These are phyloP conservation scores for Xiphophorus maculatus DNA, from an alignment of 2,113 vertebrate genomes.

Conservation along the genomic window DNA sequence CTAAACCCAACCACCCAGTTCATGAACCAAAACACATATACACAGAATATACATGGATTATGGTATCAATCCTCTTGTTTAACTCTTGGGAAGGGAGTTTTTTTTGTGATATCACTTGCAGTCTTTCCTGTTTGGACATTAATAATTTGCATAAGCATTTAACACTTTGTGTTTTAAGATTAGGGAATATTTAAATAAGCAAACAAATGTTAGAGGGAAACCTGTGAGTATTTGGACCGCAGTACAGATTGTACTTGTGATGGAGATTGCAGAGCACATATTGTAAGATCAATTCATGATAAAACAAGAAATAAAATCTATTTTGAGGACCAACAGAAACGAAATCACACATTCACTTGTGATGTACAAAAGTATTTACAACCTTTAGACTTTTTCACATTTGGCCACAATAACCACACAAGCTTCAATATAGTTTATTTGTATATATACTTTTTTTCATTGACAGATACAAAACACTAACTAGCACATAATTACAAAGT, in stretches of 20 bases:
- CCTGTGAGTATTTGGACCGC: conserved; percentile 18
- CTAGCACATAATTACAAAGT: background rate
- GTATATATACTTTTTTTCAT: too few species aligned
- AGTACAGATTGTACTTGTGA: conserved; percentile 43
- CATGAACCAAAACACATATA: background rate
- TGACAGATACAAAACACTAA: background rate
- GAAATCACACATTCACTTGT: conserved; percentile 22
- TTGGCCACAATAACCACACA: conserved; percentile 4
- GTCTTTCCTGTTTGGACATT: conserved; percentile 6
- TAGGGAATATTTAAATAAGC: conserved; percentile 15
- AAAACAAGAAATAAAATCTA: background rate
- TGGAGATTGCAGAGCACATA: conserved; percentile 42
- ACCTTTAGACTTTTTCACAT: conserved; percentile 4
- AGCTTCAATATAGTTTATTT: background rate
- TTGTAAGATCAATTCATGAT: conserved; percentile 16
- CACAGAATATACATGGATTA: background rate
- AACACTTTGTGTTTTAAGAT: conserved; percentile 1
- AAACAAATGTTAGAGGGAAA: conserved; percentile 50
- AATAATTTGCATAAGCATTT: conserved; percentile 3
- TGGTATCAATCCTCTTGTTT: conserved; percentile 4
- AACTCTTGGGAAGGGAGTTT: background rate
- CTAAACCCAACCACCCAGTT: background rate
- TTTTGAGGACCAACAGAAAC: conserved; percentile 6
- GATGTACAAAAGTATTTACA: background rate
- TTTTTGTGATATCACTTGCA: background rate